phyloP scores from a whole-genome alignment of 1,140 invertebrate species.

The Hycleus phaleratus region DNA sequence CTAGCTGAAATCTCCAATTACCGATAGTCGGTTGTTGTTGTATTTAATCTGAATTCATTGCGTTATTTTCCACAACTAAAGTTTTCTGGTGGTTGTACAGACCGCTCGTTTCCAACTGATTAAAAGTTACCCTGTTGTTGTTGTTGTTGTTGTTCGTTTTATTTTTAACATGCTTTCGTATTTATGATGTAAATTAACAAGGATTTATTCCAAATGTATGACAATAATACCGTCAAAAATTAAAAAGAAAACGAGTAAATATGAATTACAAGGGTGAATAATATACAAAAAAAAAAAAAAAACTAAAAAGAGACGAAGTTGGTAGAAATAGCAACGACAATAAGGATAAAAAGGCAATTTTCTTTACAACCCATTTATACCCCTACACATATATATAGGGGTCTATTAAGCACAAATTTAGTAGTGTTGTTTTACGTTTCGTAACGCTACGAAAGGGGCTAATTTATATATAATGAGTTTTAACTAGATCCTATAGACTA shows the following conservation, averaged over 20 bases:
- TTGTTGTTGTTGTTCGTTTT: background rate
- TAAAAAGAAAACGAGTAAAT: too few relatives aligned
- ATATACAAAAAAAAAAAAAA: too few relatives aligned
- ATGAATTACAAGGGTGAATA: too few relatives aligned
- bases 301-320: too few relatives aligned
- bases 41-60: too few relatives aligned
- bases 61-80: too few relatives aligned
- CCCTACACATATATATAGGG: background rate
- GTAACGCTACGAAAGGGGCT: constrained; percentile 1
- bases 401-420: constrained; percentile 13
- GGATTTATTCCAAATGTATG: constrained; percentile 2
- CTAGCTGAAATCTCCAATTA: too few relatives aligned
- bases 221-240: too few relatives aligned
- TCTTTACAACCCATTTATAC: constrained; percentile 13
- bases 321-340: background rate
- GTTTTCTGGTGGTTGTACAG: too few relatives aligned
- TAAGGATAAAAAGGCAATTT: constrained; percentile 13
- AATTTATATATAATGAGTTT: constrained; percentile 12
- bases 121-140: too few relatives aligned
- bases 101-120: too few relatives aligned
- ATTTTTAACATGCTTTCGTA: background rate
- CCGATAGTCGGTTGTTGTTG: too few relatives aligned
- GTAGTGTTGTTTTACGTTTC: background rate
- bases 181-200: constrained; percentile 14
- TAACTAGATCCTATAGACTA: background rate